Evolutionary conservation across 2,797 vertebrate species (phyloP), one percentile per base, ranked within the genome.

Genomic region (Chaetodon trifasciatus): DNA sequence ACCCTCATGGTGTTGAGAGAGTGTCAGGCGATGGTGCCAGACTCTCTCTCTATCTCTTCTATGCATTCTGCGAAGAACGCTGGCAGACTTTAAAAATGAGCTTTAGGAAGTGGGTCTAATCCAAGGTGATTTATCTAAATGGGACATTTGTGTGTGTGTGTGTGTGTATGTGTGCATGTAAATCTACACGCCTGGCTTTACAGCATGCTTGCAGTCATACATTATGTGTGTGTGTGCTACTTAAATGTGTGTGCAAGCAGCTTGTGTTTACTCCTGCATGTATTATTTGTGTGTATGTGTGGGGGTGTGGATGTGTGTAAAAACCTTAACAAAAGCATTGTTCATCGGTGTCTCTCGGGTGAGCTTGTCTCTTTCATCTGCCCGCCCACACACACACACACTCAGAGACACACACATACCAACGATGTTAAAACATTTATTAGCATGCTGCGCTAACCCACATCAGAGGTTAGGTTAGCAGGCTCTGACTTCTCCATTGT

Each of bases 121-220:
- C 91, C 91, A 92, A 91, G 86, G 91, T 92, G 91, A 92, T 93
- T 92, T 88, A 90, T 92, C 82, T 89, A 91, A 92, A 91, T 87
- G 76, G 85, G 83, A 81, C 71, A 62, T 79, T 56, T 21, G 3
- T 75, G 60, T 67, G 71, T 63, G 58, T 60, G 85, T 70, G 56
- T 53, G 65, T 72, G 39, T 10, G 65, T 67, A 21, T 55, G 37
- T 49, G 65, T 50, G 70, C 55, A 63, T 37, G 57, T 0, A 10
- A 49, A 37, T 73, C 40, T 69, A n/a, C 63, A n/a, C 79, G 67
- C 64, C 74, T 61, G 73, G 42, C 67, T 70, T 60, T 76, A 61
- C 44, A 69, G 42, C 17, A 9, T 62, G 71, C 72, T 69, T 78
- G 56, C 74, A 62, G 78, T 84, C 62, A 53, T 42, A 69, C 55